phyloP scores from a whole-genome alignment of 1,140 invertebrate genomes.

The Araneus ventricosus region DNA sequence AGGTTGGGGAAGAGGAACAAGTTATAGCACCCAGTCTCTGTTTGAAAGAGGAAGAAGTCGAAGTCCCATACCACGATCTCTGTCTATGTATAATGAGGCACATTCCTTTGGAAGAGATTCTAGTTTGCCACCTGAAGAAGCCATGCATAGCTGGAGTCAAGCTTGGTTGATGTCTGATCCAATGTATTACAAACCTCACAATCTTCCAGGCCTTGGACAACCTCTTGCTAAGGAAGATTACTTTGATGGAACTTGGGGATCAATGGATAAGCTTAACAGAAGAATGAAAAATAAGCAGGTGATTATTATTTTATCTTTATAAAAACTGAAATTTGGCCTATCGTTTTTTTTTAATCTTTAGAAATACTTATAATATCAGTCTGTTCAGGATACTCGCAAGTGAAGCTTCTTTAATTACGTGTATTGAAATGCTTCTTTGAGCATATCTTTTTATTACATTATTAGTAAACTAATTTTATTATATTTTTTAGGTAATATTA shows the following conservation, averaged over 20 bases:
- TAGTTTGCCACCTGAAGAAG: conserved; percentile 58
- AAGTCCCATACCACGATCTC: conserved; percentile 62
- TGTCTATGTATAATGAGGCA: conserved; percentile 44
- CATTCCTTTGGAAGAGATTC: conserved; percentile 42
- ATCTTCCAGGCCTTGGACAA: conserved; percentile 25
- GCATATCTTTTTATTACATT: no score
- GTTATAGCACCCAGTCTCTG: conserved; percentile 72
- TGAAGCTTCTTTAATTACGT: no score
- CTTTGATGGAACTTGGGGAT: conserved; percentile 72
- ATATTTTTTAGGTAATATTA: no score
- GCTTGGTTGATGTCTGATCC: conserved; percentile 67
- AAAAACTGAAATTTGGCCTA: background rate
- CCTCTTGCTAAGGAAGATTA: conserved; percentile 57
- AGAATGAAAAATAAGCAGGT: conserved; percentile 56
- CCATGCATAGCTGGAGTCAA: conserved; percentile 54
- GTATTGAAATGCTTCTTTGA: no score
- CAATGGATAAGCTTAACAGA: conserved; percentile 67
- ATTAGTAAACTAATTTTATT: no score
- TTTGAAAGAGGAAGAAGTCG: conserved; percentile 51
- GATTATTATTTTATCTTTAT: background rate
- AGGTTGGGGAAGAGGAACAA: conserved; percentile 63
- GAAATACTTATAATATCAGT: no score
- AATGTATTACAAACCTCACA: conserved; percentile 71
- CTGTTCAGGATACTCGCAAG: no score
- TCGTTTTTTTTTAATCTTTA: background rate